Evolutionary conservation across 2,888 invertebrate species (phyloP).

Genomic region (Sarcophaga subvicina): DNA sequence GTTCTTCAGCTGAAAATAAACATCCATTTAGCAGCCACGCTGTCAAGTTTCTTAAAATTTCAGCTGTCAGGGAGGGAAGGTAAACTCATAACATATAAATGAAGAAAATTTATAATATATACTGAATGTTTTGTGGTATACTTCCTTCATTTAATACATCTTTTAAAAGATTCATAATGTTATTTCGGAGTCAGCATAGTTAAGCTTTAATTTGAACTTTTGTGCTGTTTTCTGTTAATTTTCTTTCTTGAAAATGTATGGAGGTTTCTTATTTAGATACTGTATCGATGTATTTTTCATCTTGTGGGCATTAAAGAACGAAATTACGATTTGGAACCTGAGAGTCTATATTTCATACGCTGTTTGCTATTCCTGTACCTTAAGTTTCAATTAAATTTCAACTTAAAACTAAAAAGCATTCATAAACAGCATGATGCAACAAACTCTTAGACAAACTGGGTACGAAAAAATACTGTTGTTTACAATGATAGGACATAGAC

Average conservation of each 20-base stretch:
- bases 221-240: no score
- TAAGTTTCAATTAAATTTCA: no score
- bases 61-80: not conserved
- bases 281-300: no score
- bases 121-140: not conserved
- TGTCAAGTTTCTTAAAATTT: not conserved
- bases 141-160: not conserved
- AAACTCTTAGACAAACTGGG: not conserved
- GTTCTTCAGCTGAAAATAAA: slow-evolving; percentile 10
- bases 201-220: no score
- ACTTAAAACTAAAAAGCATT: no score
- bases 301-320: no score
- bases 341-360: no score
- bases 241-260: no score
- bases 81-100: not conserved
- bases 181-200: not conserved
- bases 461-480: not conserved
- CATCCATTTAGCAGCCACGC: slow-evolving; percentile 17
- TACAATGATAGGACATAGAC: slow-evolving; percentile 15
- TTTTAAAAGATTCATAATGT: slow-evolving; percentile 25
- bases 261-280: no score
- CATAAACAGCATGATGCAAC: not conserved
- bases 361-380: no score
- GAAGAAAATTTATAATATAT: not conserved
- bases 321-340: no score